Evolutionary conservation across 1,140 invertebrate species (phyloP), one percentile per base, ranked within the genome.

Genomic region (Lepidurus couesii): DNA sequence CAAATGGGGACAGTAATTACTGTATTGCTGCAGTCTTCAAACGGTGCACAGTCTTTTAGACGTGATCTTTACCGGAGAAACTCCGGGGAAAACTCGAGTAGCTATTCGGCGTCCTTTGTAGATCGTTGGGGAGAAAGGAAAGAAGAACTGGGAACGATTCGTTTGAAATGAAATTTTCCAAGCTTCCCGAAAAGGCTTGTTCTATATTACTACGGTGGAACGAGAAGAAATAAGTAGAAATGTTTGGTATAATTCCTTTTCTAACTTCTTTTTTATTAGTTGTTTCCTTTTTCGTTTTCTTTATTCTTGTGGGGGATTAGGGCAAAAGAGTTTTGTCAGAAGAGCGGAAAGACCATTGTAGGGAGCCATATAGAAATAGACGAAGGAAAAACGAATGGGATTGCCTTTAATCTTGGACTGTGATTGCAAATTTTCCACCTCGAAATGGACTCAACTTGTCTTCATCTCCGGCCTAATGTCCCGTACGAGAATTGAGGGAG

Each of bases 1-100:
- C 53, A 65, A 65, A 65, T 65, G 53, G 53, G 53, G 53, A 65
- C 8, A 21, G 53, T 65, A 65, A 65, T 65, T n/a, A 65, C 53
- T 65, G 6, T 13, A 65, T 65, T 9, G 53, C 53, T 65, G 53
- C 53, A 7, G 53, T 65, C 53, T 65, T 65, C 53, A 65, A 65
- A 65, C 7, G 53, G 21, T 21, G 53, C 16, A 8, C 16, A 13
- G 53, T 65, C 34, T 65, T 65, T 65, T 65, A 65, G 21, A 1
- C 53, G 53, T 16, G 53, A 65, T 9, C 53, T 65, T 1, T 65
- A 34, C 3, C 34, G 34, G 34, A 34, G 0, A 34, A 34, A 34
- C 34, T 34, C 3, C 0, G 34, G 34, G 3, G 3, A 34, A 34
- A 34, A 34, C 34, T 65, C 53, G 9, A 16, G 21, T n/a, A 65